phyloP scores from a whole-genome alignment of 2,888 invertebrate genomes.

The Globia sparganii region DNA sequence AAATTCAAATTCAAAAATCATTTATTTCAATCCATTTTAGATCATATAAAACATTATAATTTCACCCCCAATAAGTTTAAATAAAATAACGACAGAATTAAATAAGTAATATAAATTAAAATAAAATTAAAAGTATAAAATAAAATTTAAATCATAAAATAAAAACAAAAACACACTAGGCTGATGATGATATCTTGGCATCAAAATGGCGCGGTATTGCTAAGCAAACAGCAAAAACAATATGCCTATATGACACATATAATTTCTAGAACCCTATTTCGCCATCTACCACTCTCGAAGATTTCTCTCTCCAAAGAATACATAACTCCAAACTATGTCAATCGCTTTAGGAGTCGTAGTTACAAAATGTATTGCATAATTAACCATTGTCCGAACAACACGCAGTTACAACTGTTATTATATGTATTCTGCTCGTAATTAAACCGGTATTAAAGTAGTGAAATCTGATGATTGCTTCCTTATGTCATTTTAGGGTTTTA shows the following conservation, averaged over 20 bases:
- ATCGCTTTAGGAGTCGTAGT: conserved; percentile 32
- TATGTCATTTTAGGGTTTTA: conserved; percentile 35
- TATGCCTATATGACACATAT: background rate
- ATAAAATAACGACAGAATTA: too few relatives aligned
- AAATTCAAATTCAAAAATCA: too few relatives aligned
- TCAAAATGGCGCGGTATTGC: background rate
- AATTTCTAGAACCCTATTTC: conserved; percentile 25
- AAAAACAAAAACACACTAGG: background rate
- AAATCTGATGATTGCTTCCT: conserved; percentile 46
- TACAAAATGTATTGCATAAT: conserved; percentile 52
- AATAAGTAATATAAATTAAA: too few relatives aligned
- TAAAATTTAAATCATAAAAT: too few relatives aligned
- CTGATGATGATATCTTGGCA: background rate
- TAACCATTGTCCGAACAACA: conserved; percentile 51
- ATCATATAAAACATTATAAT: too few relatives aligned
- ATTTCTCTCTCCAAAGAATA: conserved; percentile 45
- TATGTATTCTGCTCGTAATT: conserved; percentile 40
- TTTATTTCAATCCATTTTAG: too few relatives aligned
- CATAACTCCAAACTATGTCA: conserved; percentile 51
- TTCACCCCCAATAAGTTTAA: too few relatives aligned
- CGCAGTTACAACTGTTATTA: conserved; percentile 30
- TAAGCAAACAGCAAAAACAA: background rate
- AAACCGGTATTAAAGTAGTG: conserved; percentile 53
- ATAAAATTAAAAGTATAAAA: too few relatives aligned
- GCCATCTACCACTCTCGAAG: conserved; percentile 13